Percentiles rank a stretch among this genome's conserved stretches.
Conservation (phyloP, 64 coral and sea anemone genomes). For the Porites australiensis region DNA sequence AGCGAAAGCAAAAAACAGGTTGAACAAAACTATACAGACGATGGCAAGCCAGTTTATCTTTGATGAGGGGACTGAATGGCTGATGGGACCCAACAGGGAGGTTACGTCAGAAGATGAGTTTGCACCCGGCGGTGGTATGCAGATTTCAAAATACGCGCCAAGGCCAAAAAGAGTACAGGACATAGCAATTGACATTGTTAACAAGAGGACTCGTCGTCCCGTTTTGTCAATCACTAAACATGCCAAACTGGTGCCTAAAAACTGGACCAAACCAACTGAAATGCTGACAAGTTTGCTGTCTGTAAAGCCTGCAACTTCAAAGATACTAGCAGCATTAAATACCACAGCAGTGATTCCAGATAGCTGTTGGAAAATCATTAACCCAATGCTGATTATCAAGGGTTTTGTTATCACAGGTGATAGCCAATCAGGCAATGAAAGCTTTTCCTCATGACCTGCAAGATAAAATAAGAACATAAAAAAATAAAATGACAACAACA, state of each 20-base stretch:
- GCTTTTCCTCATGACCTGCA: too few relatives aligned
- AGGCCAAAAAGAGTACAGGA: conserved; percentile 61
- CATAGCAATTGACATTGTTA: conserved; percentile 66
- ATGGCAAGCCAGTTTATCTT: not conserved
- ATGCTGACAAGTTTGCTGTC: conserved; percentile 75
- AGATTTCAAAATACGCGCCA: conserved; percentile 81
- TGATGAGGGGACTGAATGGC: conserved; percentile 66
- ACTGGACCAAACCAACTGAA: conserved; percentile 73
- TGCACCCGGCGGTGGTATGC: conserved; percentile 30
- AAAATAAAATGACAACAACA: too few relatives aligned
- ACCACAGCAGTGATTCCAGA: conserved; percentile 76
- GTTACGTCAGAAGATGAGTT: not conserved
- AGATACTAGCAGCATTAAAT: conserved; percentile 80
- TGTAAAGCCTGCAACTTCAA: conserved; percentile 75
- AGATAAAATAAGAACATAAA: too few relatives aligned
- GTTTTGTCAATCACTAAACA: conserved; percentile 83
- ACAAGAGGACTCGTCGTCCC: conserved; percentile 76
- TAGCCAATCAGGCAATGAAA: conserved; percentile 53
- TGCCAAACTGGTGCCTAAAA: conserved; percentile 68
- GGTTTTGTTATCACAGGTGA: conserved; percentile 74
- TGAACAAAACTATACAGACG: conserved; percentile 72
- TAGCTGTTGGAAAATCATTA: conserved; percentile 82
- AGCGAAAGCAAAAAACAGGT: conserved; percentile 63
- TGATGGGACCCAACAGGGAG: conserved; percentile 35
- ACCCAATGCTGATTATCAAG: conserved; percentile 71